Percentiles rank a stretch among this genome's conserved stretches.
Evolutionary conservation across 2,113 vertebrate genomes (phyloP).

Genomic region (Mobula birostris): DNA sequence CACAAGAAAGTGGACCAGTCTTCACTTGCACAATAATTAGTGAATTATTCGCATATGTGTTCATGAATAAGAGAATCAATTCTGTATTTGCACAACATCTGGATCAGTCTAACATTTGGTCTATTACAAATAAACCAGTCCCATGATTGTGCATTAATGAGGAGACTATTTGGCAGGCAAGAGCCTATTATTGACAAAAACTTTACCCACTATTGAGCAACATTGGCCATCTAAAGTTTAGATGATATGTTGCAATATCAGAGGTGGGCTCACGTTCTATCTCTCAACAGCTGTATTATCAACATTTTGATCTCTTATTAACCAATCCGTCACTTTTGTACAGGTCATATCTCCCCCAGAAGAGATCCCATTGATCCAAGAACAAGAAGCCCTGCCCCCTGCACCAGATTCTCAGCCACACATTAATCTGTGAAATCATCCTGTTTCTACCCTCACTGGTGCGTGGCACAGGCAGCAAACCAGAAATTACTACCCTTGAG

Average conservation of each 20-base stretch:
- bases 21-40: not conserved
- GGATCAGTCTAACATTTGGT: not conserved
- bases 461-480: no score
- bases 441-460: no score
- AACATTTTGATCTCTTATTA: not conserved
- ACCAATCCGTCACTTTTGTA: not conserved
- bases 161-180: not conserved
- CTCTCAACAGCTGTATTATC: not conserved
- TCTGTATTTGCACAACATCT: not conserved
- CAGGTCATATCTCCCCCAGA: no score
- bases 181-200: no score
- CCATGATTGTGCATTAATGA: not conserved
- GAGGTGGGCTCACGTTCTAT: not conserved
- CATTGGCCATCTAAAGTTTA: not conserved
- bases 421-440: no score
- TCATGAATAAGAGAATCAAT: not conserved
- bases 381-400: no score
- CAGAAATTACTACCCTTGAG: no score
- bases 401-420: no score
- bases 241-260: not conserved
- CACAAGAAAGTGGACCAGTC: not conserved
- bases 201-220: not conserved
- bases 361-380: no score
- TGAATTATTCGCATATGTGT: not conserved
- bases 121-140: not conserved